phyloP scores from a whole-genome alignment of 2,888 invertebrate genomes.

The Agapostemon virescens region DNA sequence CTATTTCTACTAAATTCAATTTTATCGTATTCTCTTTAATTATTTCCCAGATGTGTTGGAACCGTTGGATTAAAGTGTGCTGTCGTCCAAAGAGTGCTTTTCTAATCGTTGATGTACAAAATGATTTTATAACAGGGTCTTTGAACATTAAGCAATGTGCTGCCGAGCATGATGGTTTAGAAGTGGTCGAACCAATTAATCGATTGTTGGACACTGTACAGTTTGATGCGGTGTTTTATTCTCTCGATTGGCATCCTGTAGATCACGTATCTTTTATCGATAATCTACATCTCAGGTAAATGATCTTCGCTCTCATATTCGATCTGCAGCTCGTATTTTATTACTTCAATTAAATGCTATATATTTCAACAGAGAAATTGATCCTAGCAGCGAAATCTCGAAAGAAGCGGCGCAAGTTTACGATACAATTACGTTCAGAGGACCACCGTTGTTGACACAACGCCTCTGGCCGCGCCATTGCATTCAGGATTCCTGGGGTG shows the following conservation, averaged over 20 bases:
- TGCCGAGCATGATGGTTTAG: conserved; percentile 93
- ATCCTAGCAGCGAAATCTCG: conserved; percentile 72
- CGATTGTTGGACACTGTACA: conserved; percentile 88
- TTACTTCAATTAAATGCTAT: neutral
- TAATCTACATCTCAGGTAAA: conserved; percentile 85
- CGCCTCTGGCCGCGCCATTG: conserved; percentile 98
- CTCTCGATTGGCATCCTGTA: conserved; percentile 98
- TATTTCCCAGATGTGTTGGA: conserved; percentile 87
- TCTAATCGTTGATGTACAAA: conserved; percentile 97
- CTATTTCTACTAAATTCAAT: neutral
- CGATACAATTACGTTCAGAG: conserved; percentile 96
- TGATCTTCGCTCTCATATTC: neutral
- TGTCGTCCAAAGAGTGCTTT: conserved; percentile 91
- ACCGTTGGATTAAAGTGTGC: conserved; percentile 92
- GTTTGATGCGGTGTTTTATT: conserved; percentile 95
- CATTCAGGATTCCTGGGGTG: conserved; percentile 97
- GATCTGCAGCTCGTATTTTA: neutral
- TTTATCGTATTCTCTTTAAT: neutral
- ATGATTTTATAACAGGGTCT: conserved; percentile 97
- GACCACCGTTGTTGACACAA: conserved; percentile 92
- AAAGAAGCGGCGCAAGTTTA: conserved; percentile 89
- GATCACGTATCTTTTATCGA: conserved; percentile 98
- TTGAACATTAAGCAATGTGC: conserved; percentile 96
- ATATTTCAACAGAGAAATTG: conserved; percentile 72
- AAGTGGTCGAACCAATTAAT: conserved; percentile 96